These are phyloP conservation scores for Myanophis thanlyinensis DNA, from an alignment of 2,113 vertebrate genomes.

Conservation along the genomic window DNA sequence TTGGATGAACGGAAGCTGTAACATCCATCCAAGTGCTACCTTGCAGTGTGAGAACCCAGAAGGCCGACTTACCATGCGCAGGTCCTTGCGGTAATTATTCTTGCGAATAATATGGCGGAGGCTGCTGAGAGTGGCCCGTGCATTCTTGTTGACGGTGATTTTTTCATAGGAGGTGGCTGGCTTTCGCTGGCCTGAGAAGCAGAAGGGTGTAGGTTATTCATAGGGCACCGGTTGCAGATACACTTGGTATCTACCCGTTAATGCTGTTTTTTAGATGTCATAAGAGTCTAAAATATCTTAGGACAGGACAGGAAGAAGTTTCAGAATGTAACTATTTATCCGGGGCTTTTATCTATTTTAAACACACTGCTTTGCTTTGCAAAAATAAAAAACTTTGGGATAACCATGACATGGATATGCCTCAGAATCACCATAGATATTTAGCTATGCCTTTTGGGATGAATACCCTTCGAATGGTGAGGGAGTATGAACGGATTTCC, in stretches of 20 bases:
- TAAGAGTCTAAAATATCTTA: not conserved
- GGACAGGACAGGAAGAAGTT: not conserved
- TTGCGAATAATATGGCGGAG: slow-evolving; percentile 89
- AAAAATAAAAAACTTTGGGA: not conserved
- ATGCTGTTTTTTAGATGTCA: not conserved
- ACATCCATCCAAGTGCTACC: not conserved
- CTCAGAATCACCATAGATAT: too few species aligned
- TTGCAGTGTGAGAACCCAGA: not conserved
- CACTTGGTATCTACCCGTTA: not conserved
- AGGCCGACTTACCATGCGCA: slow-evolving; percentile 80
- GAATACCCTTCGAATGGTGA: too few species aligned
- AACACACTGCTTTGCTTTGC: not conserved
- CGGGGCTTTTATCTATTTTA: not conserved
- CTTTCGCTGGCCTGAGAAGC: slow-evolving; percentile 79
- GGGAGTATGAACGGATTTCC: too few species aligned
- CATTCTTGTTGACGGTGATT: slow-evolving; percentile 91
- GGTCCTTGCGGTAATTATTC: slow-evolving; percentile 87
- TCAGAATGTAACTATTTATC: not conserved
- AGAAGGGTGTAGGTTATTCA: not conserved
- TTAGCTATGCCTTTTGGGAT: too few species aligned
- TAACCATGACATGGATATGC: too few species aligned
- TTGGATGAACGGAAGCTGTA: not conserved
- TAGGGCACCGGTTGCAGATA: not conserved
- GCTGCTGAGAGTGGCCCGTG: slow-evolving; percentile 85
- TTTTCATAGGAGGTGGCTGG: slow-evolving; percentile 80